Conservation (phyloP, 1,140 invertebrate species). For the Drosophila dunni region DNA sequence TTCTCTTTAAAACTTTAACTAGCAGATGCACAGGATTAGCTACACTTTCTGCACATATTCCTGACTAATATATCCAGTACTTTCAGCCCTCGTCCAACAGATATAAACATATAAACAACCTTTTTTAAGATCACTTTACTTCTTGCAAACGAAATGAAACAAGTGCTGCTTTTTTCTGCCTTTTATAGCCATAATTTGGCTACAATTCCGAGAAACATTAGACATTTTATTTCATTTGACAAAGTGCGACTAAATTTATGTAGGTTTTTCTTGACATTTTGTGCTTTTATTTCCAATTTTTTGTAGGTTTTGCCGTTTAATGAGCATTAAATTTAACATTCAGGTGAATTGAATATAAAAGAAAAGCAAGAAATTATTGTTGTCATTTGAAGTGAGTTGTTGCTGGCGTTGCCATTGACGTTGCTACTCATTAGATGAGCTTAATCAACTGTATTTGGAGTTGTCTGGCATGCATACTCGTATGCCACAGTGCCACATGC, state of each 20-base stretch:
- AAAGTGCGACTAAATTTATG: background rate
- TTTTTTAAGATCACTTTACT: background rate
- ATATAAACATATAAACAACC: background rate
- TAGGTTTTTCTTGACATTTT: background rate
- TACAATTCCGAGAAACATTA: too few relatives aligned
- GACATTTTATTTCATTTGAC: background rate
- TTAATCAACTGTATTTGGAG: slow-evolving; percentile 34
- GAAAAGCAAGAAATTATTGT: background rate
- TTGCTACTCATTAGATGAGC: slow-evolving; percentile 42
- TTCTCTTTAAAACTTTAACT: too few relatives aligned
- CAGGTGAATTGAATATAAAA: slow-evolving; percentile 16
- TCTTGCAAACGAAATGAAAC: background rate
- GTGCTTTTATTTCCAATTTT: background rate
- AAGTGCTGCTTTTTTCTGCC: background rate
- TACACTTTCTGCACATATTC: too few relatives aligned
- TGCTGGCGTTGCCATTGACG: background rate
- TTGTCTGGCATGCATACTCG: slow-evolving; percentile 12
- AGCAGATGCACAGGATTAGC: too few relatives aligned
- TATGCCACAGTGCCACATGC: slow-evolving; percentile 7
- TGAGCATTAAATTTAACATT: slow-evolving; percentile 24
- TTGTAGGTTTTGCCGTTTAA: slow-evolving; percentile 9
- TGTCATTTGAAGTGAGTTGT: slow-evolving; percentile 1
- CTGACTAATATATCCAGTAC: too few relatives aligned
- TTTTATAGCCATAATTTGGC: background rate
- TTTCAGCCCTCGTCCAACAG: too few relatives aligned